Conservation (phyloP, 2,888 invertebrate genomes). For the Adela reaumurella region DNA sequence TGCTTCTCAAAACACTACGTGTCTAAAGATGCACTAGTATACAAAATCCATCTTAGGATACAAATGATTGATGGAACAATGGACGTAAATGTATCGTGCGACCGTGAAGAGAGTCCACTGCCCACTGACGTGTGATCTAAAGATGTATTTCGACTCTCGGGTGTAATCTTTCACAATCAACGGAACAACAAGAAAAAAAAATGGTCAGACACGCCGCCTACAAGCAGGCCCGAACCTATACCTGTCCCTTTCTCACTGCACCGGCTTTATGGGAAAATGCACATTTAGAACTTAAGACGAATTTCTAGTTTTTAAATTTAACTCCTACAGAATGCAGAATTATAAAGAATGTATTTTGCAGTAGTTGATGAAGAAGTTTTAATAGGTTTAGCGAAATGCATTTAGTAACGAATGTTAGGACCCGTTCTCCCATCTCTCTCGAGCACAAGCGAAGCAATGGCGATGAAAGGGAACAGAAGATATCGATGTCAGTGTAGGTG, state of each 20-base stretch:
- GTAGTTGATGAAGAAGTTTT: no score
- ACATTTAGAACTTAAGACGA: no score
- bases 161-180: constrained; percentile 57
- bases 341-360: no score
- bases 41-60: neutral
- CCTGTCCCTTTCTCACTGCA: constrained; percentile 40
- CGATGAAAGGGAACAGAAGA: neutral
- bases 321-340: no score
- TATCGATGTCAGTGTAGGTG: neutral
- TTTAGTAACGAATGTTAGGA: no score
- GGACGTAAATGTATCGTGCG: constrained; percentile 53
- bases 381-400: no score
- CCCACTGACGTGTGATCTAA: constrained; percentile 58
- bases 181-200: constrained; percentile 46
- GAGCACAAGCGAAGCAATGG: neutral
- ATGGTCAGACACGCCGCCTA: constrained; percentile 55
- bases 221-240: constrained; percentile 35
- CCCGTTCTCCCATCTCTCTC: neutral
- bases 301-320: no score
- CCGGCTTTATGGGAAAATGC: no score
- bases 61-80: constrained; percentile 40
- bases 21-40: no score
- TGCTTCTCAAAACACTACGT: neutral
- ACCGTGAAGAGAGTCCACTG: constrained; percentile 56
- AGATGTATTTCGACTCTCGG: constrained; percentile 58